Conservation (phyloP, 2,113 vertebrate genomes). For the Morphnarchus princeps region DNA sequence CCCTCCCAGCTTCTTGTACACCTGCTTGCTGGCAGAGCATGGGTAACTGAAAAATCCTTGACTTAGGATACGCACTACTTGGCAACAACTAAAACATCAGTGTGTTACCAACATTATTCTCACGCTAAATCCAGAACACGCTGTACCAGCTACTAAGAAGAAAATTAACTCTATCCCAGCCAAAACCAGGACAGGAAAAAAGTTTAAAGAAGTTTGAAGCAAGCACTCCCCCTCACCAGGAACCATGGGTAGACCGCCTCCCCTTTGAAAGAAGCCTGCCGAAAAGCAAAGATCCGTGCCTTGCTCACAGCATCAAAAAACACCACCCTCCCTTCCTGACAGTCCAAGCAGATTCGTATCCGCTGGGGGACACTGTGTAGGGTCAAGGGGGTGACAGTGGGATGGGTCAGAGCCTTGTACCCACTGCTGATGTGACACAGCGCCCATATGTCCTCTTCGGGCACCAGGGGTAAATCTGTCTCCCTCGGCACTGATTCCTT, state of each 20-base stretch:
- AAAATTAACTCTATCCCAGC: no score
- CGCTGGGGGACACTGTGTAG: rapidly evolving
- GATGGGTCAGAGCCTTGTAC: background rate
- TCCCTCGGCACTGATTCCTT: background rate
- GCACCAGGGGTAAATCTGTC: no score
- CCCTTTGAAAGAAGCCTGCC: background rate
- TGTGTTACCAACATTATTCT: no score
- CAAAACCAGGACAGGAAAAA: no score
- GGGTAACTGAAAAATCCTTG: no score
- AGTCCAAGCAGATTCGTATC: background rate
- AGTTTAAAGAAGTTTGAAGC: background rate
- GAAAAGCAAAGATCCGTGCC: background rate
- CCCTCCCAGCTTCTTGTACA: no score
- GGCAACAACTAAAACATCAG: no score
- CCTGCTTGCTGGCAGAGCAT: no score
- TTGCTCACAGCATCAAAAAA: background rate
- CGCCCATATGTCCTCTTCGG: background rate
- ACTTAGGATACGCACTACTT: no score
- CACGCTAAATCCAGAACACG: no score
- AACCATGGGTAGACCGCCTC: background rate
- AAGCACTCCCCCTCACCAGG: no score
- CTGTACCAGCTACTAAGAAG: no score
- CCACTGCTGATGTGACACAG: background rate
- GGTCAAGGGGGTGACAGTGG: background rate
- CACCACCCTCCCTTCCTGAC: background rate